phyloP scores from a whole-genome alignment of 1,140 invertebrate species.

The Maniola jurtina region DNA sequence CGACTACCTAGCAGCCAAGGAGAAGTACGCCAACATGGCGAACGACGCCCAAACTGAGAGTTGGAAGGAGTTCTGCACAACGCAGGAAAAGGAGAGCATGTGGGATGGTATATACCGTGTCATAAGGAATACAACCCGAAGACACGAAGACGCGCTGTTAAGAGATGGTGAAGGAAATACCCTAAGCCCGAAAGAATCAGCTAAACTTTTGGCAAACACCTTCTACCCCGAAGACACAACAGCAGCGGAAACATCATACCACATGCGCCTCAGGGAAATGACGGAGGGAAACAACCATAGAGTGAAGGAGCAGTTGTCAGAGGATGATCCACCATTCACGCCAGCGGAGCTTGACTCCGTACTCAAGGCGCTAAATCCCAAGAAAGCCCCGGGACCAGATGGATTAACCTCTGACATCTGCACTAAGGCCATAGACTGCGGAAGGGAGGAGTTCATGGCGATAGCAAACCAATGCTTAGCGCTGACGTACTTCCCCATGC shows the following conservation, averaged over 20 bases:
- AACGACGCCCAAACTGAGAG: conserved; percentile 23
- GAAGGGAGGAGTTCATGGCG: not conserved
- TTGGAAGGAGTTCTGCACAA: conserved; percentile 34
- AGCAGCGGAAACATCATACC: conserved; percentile 8
- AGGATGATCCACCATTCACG: conserved; percentile 3
- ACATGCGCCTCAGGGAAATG: conserved; percentile 8
- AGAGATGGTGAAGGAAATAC: not conserved
- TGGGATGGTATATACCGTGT: conserved; percentile 29
- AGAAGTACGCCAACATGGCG: conserved; percentile 1
- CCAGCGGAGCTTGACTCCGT: not conserved
- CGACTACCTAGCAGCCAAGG: conserved; percentile 19
- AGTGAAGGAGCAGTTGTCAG: not conserved
- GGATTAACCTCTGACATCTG: conserved; percentile 29
- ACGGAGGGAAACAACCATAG: not conserved
- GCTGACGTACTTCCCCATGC: no score
- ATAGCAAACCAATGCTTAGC: not conserved
- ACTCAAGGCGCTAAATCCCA: conserved; percentile 11
- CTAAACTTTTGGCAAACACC: conserved; percentile 20
- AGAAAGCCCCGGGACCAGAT: conserved; percentile 25
- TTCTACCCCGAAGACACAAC: conserved; percentile 28
- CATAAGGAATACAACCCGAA: not conserved
- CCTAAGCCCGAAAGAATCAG: conserved; percentile 19
- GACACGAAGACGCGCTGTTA: conserved; percentile 27
- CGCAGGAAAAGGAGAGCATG: conserved; percentile 32
- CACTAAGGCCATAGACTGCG: not conserved